Evolutionary conservation across 2,113 vertebrate genomes (phyloP), one percentile per base, ranked within the genome.

Genomic region (Colossoma macropomum): DNA sequence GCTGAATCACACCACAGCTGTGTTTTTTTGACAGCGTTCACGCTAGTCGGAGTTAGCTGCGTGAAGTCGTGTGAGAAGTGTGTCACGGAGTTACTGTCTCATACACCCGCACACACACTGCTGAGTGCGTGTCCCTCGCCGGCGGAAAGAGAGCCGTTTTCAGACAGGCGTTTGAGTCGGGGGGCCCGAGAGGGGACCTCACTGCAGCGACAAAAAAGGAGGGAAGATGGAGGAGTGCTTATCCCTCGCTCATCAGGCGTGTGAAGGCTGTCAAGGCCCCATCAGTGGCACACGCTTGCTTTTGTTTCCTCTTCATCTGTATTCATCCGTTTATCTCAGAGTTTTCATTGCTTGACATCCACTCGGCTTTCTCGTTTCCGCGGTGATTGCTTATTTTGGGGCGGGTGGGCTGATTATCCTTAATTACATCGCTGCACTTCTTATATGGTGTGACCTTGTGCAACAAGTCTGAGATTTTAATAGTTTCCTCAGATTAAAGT

Each of bases 121-220:
- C 68, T 41, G 34, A 45, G 68, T 71, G 59, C n/a, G 1, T 63
- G 45, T 76, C 76, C 68, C 80, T 79, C 52, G 10, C 41, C 38
- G 54, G 17, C 11, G 21, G 45, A n/a, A 17, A 21, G 38, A 52
- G 25, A 84, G 87, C 83, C 79, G 83, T 83, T 90, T 91, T 87
- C 77, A 90, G 88, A 90, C 88, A 91, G 89, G 85, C 86, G 79
- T 89, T 90, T 89, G 85, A 88, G 83, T 83, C 63, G 9, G 6
- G 52, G 63, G 83, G 56, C 80, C 85, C 90, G 89, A 87, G 89
- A 86, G 85, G 83, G 77, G 85, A 78, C 86, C 87, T 90, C 88
- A 87, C 88, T 87, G 84, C 73, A 75, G 85, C 34, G 86, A 82
- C 86, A 88, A 88, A 78, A 86, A 90, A 91, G 75, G 52, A 59